Base-by-base conservation (phyloP, 2,888 invertebrate species). In the Auanema freiburgensis region DNA sequence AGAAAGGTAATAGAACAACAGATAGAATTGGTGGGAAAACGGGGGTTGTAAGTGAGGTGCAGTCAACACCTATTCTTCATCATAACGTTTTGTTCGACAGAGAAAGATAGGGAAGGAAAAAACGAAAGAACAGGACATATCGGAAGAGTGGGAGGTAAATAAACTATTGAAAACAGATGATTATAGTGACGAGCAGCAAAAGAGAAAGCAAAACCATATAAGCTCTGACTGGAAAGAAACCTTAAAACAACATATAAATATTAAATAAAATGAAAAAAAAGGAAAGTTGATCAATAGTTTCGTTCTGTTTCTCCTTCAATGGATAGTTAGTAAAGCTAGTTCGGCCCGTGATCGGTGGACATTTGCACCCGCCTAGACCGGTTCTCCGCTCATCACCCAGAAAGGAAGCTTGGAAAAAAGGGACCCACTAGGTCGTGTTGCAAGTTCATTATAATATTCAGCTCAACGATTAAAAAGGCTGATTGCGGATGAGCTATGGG, bases 31-130 rank as follows among this genome's bases (percentile, higher is more conserved):
- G 33, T 33, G 33, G 33, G 33, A 33, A 33, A 33, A 33, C 33
- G 33, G 33, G 33, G 33, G 33, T 33, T 33, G 33, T 33, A 33
- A 33, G 33, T 33, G 33, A 33, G 33, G 33, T 33, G 33, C 33
- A 33, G 33, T 33, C 33, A 33, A 33, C 33, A 33, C 33, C 33
- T 33, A 33, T 33, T 33, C 33, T 33, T 33, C 33, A 33, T 33
- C 33, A 33, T 33, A 33, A 33, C 33, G 33, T 33, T 33, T 46
- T 46, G 21, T 18, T 46, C 21, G 46, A 18, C 21, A 46, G 21
- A 46, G 21, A 46, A 46, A 46, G 16, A 46, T 46, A 18, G 46
- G 21, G 46, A 46, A 46, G 21, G 46, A 18, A 46, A 46, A 46
- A 46, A 46, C 18, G 16, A 46, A 16, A 46, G 21, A 46, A 46